Percentiles rank a stretch among this genome's conserved stretches.
Evolutionary conservation across 2,797 vertebrate species (phyloP).

Genomic region (Sternarchorhynchus goeldii): DNA sequence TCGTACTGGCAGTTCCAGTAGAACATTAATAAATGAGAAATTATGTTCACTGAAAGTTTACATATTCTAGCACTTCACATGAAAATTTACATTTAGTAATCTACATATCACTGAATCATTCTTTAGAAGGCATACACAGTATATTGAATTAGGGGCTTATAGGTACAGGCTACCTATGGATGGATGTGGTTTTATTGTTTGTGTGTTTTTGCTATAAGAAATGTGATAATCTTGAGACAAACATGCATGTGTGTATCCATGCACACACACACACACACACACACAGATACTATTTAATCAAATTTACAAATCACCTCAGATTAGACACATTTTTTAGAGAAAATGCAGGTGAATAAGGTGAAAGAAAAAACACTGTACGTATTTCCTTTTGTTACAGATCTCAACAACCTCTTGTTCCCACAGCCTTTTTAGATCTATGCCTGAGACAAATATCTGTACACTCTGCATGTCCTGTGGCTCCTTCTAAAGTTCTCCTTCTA

Average conservation of each 20-base stretch:
- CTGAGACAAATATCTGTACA: slow-evolving; percentile 68
- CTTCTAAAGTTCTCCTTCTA: slow-evolving; percentile 28
- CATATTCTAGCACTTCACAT: neutral
- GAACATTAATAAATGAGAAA: slow-evolving; percentile 18
- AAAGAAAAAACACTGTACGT: neutral
- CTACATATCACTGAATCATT: neutral
- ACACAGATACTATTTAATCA: slow-evolving; percentile 18
- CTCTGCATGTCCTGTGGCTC: slow-evolving; percentile 56
- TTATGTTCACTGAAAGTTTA: slow-evolving; percentile 1
- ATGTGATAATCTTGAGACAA: no score
- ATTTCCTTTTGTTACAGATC: slow-evolving; percentile 63
- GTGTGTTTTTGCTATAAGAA: no score
- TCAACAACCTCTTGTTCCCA: slow-evolving; percentile 63
- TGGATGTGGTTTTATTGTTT: neutral
- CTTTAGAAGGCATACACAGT: slow-evolving; percentile 9
- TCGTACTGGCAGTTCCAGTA: neutral
- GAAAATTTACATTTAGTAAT: neutral
- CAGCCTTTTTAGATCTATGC: slow-evolving; percentile 68
- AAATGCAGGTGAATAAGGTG: no score
- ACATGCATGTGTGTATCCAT: neutral
- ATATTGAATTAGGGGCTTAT: slow-evolving; percentile 12
- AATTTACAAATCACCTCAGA: neutral
- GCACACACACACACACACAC: slow-evolving; percentile 9
- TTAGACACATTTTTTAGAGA: no score
- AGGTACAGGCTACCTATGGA: neutral